Percentiles rank a stretch among this genome's conserved stretches.
Conservation (phyloP, 2,113 vertebrate genomes). For the Anarhynchus alexandrinus region DNA sequence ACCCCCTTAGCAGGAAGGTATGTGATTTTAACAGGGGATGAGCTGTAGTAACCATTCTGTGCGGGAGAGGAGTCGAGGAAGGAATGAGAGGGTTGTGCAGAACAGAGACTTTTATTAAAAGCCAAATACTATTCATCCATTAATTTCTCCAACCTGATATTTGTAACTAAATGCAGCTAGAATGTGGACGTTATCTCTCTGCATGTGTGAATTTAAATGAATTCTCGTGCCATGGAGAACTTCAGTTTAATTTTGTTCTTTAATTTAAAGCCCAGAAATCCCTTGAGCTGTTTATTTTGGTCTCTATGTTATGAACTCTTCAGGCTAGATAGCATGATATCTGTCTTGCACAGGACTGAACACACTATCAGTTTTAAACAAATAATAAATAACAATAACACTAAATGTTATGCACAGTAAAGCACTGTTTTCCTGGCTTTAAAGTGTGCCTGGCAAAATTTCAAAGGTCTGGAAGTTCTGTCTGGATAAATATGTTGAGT, state of each 20-base stretch:
- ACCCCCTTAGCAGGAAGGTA: neutral
- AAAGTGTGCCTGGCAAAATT: neutral
- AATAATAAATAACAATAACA: neutral
- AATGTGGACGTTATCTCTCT: neutral
- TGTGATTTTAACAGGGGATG: neutral
- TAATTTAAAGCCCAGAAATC: neutral
- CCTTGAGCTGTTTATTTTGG: neutral
- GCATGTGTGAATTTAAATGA: neutral
- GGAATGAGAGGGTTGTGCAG: neutral
- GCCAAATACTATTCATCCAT: neutral
- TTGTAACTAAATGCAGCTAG: neutral
- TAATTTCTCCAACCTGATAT: neutral
- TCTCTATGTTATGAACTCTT: neutral
- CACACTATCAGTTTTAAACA: neutral
- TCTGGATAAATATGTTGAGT: neutral
- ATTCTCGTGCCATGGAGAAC: neutral
- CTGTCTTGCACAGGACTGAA: neutral
- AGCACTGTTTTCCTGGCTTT: neutral
- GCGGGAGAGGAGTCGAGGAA: fast-evolving
- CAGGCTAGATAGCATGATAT: neutral
- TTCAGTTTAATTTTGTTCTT: neutral
- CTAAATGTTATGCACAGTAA: neutral
- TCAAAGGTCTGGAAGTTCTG: neutral
- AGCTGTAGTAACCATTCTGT: neutral
- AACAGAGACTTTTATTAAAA: neutral